These are phyloP conservation scores for Chironomus riparius DNA, from an alignment of 2,888 invertebrate genomes.

Conservation along the genomic window DNA sequence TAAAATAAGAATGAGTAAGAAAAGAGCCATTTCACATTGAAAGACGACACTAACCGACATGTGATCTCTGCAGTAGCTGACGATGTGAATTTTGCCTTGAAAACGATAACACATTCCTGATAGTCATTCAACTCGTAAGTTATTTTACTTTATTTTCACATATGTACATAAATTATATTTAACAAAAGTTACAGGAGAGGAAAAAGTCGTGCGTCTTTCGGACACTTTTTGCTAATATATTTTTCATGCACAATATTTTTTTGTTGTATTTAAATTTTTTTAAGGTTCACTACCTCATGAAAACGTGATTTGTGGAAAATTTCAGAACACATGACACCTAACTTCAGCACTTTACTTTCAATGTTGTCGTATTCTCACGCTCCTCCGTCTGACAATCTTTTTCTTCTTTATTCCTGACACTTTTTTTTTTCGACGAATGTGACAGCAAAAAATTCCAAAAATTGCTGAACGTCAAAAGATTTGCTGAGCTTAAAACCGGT, in stretches of 20 bases:
- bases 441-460: too few species aligned
- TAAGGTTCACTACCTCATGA: neutral
- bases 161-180: neutral
- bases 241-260: conserved; percentile 1
- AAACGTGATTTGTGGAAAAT: conserved; percentile 6
- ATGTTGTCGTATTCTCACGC: too few species aligned
- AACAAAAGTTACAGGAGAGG: neutral
- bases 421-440: too few species aligned
- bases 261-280: neutral
- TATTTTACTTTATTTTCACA: neutral
- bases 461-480: too few species aligned
- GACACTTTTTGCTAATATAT: neutral
- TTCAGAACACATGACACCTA: neutral
- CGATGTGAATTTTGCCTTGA: neutral
- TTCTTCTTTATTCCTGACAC: too few species aligned
- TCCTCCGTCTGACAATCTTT: neutral
- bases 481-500: too few species aligned
- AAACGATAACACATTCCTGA: neutral
- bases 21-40: neutral
- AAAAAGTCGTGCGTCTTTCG: neutral
- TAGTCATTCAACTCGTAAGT: conserved; percentile 1
- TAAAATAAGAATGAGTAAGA: neutral
- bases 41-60: neutral
- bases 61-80: neutral
- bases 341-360: neutral